Evolutionary conservation across 2,113 vertebrate species (phyloP).

Genomic region (Equus przewalskii): DNA sequence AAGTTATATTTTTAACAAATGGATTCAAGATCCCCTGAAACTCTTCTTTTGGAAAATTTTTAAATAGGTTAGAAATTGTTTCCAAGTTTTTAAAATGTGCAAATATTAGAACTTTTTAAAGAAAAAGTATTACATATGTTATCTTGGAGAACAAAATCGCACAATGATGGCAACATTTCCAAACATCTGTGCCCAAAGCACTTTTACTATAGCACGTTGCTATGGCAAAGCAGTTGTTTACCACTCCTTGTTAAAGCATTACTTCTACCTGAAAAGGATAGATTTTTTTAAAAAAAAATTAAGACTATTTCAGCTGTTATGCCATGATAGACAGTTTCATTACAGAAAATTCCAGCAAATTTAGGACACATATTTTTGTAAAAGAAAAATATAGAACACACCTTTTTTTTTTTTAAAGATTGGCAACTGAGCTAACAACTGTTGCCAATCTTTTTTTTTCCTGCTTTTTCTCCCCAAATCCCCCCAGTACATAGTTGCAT

Average conservation of each 20-base stretch:
- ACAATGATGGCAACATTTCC: background rate
- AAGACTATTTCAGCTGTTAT: background rate
- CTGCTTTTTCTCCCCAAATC: no score
- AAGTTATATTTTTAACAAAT: conserved; percentile 80
- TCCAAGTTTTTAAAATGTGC: conserved; percentile 61
- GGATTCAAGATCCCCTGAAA: conserved; percentile 60
- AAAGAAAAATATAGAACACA: conserved; percentile 7
- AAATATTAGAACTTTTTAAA: conserved; percentile 1
- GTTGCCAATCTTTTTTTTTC: no score
- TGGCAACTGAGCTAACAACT: no score
- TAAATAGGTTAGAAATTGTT: conserved; percentile 74
- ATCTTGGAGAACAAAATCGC: background rate
- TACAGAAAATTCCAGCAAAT: background rate
- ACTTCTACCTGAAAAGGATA: conserved; percentile 6
- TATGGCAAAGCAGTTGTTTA: conserved; percentile 58
- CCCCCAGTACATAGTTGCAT: no score
- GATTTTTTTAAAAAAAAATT: background rate
- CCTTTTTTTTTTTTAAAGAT: background rate
- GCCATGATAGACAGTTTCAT: background rate
- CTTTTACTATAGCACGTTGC: background rate
- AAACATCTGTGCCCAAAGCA: background rate
- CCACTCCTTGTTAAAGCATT: background rate
- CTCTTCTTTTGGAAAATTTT: conserved; percentile 69
- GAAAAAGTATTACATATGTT: background rate
- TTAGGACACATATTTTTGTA: background rate